Percentiles rank a stretch among this genome's conserved stretches.
Evolutionary conservation across 2,888 invertebrate species (phyloP).

Genomic region (Oscheius sp.): DNA sequence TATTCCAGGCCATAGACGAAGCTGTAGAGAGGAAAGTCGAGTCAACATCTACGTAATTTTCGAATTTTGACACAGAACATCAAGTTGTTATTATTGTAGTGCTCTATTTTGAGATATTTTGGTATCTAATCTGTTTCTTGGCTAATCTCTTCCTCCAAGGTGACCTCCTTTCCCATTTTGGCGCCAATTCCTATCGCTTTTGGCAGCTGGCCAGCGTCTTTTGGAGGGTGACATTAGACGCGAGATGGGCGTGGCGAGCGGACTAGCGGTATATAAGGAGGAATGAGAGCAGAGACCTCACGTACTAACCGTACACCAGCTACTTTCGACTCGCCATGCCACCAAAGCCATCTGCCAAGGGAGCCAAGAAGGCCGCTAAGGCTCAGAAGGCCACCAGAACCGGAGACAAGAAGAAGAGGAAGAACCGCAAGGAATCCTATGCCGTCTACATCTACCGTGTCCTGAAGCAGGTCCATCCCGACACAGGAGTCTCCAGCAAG

Average conservation of each 20-base stretch:
- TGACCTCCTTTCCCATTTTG: background rate
- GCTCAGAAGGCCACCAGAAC: slow-evolving; percentile 62
- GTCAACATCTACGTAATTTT: no score
- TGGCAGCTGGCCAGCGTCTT: background rate
- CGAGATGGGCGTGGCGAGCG: background rate
- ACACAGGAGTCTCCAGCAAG: slow-evolving; percentile 81
- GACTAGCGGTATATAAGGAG: background rate
- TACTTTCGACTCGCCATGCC: slow-evolving; percentile 37
- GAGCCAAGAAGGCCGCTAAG: slow-evolving; percentile 72
- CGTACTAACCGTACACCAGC: background rate
- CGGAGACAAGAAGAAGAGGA: slow-evolving; percentile 72
- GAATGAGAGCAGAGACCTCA: background rate
- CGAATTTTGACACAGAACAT: no score
- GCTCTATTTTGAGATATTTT: background rate
- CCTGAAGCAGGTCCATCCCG: slow-evolving; percentile 77
- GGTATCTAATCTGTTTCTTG: no score
- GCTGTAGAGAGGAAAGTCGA: no score
- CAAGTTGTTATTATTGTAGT: background rate
- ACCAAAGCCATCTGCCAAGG: slow-evolving; percentile 71
- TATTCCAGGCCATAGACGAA: no score
- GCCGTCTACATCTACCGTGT: slow-evolving; percentile 79
- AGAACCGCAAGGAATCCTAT: slow-evolving; percentile 69
- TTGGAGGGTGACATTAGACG: slow-evolving; percentile 1
- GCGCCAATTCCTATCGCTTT: background rate
- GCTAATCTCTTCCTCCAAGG: background rate